phyloP scores from a whole-genome alignment of 2,888 invertebrate species.

The Platypus cylindrus region DNA sequence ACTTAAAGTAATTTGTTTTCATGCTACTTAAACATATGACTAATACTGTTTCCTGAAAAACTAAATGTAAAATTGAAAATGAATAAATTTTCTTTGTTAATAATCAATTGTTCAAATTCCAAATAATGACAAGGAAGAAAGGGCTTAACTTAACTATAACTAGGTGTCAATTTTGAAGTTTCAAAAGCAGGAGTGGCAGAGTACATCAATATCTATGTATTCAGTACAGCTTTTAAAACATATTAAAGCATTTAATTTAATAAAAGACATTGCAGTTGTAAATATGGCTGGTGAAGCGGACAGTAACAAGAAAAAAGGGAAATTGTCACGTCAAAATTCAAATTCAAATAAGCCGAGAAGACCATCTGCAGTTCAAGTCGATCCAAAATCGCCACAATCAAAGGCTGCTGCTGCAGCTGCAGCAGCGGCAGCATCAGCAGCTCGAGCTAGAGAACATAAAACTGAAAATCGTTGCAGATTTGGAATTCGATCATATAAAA shows the following conservation, averaged over 20 bases:
- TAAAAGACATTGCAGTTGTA: not conserved
- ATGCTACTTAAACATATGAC: too few relatives aligned
- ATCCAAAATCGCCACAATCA: too few relatives aligned
- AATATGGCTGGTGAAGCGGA: conserved; percentile 36
- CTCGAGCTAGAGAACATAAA: conserved; percentile 24
- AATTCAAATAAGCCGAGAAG: too few relatives aligned
- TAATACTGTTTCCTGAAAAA: too few relatives aligned
- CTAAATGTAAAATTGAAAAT: too few relatives aligned
- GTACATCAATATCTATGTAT: conserved; percentile 14
- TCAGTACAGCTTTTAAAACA: conserved; percentile 8
- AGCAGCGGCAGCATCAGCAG: conserved; percentile 28
- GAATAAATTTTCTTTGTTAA: not conserved
- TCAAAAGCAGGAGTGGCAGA: conserved; percentile 14
- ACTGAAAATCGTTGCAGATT: conserved; percentile 39
- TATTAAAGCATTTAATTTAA: conserved; percentile 2
- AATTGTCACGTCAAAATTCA: conserved; percentile 31
- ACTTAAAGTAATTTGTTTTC: too few relatives aligned
- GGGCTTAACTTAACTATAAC: conserved; percentile 3
- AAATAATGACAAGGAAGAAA: not conserved
- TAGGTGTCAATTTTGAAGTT: conserved; percentile 13
- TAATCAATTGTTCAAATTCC: not conserved
- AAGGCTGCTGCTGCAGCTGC: conserved; percentile 30
- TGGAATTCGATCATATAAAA: conserved; percentile 73
- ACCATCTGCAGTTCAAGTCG: too few relatives aligned
- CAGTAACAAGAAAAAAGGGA: conserved; percentile 32